A percentile compares a stretch with the other conserved stretches of the same genome.
phyloP scores from a whole-genome alignment of 1,140 invertebrate genomes.

The Zeugodacus cucurbitae region DNA sequence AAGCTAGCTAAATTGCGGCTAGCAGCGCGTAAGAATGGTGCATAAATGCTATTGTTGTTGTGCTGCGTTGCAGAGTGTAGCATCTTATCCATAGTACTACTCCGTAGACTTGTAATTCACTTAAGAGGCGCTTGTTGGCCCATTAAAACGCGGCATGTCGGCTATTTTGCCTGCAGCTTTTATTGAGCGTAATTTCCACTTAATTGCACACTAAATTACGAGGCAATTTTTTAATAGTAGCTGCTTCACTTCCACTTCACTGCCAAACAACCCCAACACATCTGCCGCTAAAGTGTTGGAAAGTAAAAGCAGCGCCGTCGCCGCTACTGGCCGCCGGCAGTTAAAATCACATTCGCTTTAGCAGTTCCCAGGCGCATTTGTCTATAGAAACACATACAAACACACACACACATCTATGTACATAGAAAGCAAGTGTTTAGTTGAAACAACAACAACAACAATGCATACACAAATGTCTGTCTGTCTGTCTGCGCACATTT shows the following conservation, averaged over 20 bases:
- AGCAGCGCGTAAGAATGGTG: not conserved
- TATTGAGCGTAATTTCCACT: conserved; percentile 38
- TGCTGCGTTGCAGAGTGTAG: too few species aligned
- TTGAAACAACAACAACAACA: not conserved
- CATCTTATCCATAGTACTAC: not conserved
- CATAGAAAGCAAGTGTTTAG: not conserved
- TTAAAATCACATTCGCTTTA: not conserved
- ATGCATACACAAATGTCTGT: not conserved
- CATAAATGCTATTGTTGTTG: too few species aligned
- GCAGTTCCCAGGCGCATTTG: not conserved
- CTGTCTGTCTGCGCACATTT: not conserved
- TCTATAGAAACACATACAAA: not conserved
- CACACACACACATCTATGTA: not conserved
- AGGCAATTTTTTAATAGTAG: conserved; percentile 38
- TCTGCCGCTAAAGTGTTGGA: not conserved
- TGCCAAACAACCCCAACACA: too few species aligned
- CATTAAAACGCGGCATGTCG: conserved; percentile 34
- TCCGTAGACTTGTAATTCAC: not conserved
- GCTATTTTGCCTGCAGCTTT: conserved; percentile 33
- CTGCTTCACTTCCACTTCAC: too few species aligned
- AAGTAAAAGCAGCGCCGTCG: not conserved
- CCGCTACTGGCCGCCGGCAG: not conserved
- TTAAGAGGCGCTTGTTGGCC: conserved; percentile 33
- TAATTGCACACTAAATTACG: conserved; percentile 36
- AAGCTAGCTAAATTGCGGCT: not conserved